Percentiles rank a stretch among this genome's conserved stretches.
These are phyloP conservation scores for Drosophila novamexicana DNA, from an alignment of 1,140 invertebrate genomes.

Conservation along the genomic window DNA sequence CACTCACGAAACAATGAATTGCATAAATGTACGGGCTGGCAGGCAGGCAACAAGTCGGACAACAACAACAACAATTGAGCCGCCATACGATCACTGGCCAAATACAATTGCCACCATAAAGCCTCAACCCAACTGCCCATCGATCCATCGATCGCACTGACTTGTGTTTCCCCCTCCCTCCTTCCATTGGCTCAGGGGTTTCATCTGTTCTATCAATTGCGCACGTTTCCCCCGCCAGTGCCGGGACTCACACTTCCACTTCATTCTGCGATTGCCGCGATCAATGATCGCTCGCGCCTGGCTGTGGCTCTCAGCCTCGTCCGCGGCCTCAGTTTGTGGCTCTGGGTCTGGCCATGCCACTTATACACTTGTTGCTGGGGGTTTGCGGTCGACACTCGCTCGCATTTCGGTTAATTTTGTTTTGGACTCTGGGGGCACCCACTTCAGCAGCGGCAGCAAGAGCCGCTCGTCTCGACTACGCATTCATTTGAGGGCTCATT, in stretches of 20 bases:
- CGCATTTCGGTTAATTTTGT: conserved; percentile 74
- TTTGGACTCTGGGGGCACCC: conserved; percentile 39
- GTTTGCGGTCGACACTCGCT: conserved; percentile 73
- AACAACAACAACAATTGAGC: conserved; percentile 74
- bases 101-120: conserved; percentile 82
- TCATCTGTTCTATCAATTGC: conserved; percentile 44
- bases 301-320: conserved; percentile 28
- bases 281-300: conserved; percentile 71
- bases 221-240: conserved; percentile 9
- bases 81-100: conserved; percentile 68
- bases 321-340: conserved; percentile 4
- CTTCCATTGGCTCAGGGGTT: conserved; percentile 10
- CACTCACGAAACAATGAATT: conserved; percentile 67
- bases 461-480: conserved; percentile 44
- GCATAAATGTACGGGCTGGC: conserved; percentile 74
- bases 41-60: conserved; percentile 34
- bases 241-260: conserved; percentile 24
- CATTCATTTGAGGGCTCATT: conserved; percentile 81
- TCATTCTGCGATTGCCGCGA: conserved; percentile 76
- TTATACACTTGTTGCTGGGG: conserved; percentile 83
- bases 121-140: conserved; percentile 60
- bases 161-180: background rate
- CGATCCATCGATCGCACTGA: conserved; percentile 55
- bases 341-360: conserved; percentile 55
- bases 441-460: conserved; percentile 53